Evolutionary conservation across 2,797 vertebrate genomes (phyloP).

Genomic region (Glyptemys insculpta): DNA sequence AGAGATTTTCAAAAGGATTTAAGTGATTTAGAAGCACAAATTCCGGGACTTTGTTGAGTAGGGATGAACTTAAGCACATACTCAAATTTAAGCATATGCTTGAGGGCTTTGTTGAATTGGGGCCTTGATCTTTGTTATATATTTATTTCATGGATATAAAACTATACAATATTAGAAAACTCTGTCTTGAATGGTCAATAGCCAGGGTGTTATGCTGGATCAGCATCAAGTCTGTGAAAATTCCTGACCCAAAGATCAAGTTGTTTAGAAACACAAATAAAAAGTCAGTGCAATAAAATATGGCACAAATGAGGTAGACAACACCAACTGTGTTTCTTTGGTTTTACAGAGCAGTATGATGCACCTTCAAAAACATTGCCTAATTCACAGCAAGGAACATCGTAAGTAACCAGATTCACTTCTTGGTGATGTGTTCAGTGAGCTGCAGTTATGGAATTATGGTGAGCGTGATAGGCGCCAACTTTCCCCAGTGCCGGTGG

Average conservation of each 20-base stretch:
- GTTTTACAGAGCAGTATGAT: conserved; percentile 82
- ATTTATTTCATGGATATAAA: conserved; percentile 1
- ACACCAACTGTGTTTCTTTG: conserved; percentile 22
- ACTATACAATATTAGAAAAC: not conserved
- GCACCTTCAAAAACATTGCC: conserved; percentile 77
- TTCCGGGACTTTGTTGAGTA: not conserved
- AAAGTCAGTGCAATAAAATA: not conserved
- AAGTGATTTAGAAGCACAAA: not conserved
- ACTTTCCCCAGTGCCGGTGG: too few relatives aligned
- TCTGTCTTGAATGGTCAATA: not conserved
- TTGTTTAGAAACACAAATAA: not conserved
- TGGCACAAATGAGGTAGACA: not conserved
- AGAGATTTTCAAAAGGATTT: not conserved
- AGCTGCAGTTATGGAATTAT: not conserved
- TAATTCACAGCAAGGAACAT: conserved; percentile 78
- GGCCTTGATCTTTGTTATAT: not conserved
- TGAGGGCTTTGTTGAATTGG: not conserved
- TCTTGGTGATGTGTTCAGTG: not conserved
- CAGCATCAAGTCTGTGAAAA: not conserved
- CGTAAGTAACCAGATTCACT: conserved; percentile 85
- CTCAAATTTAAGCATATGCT: not conserved
- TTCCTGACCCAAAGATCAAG: not conserved
- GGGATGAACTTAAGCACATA: not conserved
- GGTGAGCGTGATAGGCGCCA: not conserved
- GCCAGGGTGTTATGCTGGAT: not conserved